phyloP scores from a whole-genome alignment of 2,888 invertebrate species.

The Parochlus steinenii region DNA sequence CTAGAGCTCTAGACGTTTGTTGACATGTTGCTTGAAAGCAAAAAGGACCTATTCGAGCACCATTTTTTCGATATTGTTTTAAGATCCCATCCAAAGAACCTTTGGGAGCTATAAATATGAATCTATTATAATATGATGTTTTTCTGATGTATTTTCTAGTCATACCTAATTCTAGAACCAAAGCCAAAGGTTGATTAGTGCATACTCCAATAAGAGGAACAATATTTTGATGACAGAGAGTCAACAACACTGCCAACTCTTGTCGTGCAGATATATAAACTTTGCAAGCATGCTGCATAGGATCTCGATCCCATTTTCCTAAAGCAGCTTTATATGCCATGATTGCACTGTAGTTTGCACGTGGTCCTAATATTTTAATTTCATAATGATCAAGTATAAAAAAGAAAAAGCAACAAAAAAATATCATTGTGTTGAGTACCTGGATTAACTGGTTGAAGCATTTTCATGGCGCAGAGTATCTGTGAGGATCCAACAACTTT shows the following conservation, averaged over 20 bases:
- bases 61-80: slow-evolving; percentile 70
- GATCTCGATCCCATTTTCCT: slow-evolving; percentile 88
- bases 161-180: slow-evolving; percentile 72
- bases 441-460: slow-evolving; percentile 86
- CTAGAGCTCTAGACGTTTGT: slow-evolving; percentile 85
- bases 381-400: no score
- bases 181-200: slow-evolving; percentile 69
- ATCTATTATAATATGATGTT: neutral
- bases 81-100: slow-evolving; percentile 78
- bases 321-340: slow-evolving; percentile 43
- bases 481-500: slow-evolving; percentile 38
- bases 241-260: slow-evolving; percentile 74
- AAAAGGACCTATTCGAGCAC: slow-evolving; percentile 62
- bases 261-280: slow-evolving; percentile 94
- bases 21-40: slow-evolving; percentile 71
- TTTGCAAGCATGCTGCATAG: slow-evolving; percentile 80
- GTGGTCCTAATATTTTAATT: no score
- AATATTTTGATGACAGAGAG: slow-evolving; percentile 79
- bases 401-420: no score
- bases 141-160: slow-evolving; percentile 18
- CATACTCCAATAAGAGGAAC: slow-evolving; percentile 84
- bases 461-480: slow-evolving; percentile 79
- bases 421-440: no score
- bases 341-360: slow-evolving; percentile 28
- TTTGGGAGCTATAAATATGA: slow-evolving; percentile 24